Base-by-base conservation (phyloP, 2,797 vertebrate genomes). In the Protosalanx chinensis region DNA sequence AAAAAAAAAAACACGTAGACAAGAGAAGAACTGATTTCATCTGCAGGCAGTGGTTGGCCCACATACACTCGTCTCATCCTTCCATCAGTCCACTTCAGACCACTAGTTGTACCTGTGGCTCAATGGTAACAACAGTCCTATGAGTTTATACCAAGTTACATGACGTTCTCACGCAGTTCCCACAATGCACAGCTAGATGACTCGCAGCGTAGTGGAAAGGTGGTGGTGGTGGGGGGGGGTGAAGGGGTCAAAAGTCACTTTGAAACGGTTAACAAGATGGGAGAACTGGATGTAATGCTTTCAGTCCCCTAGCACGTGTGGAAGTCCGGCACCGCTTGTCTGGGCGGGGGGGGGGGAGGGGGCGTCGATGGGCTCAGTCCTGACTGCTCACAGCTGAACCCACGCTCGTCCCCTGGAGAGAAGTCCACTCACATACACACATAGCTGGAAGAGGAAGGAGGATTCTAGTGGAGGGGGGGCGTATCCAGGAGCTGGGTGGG, bases 41-140 rank as follows among this genome's bases (percentile, higher is more conserved):
- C 89, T 81, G 84, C 79, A 66, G 89, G 86, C 83, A 87, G 87
- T 78, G 85, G 70, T 81, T 32, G 77, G 82, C 88, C 80, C 81
- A 76, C 86, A 85, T 88, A 81, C 88, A 83, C 57, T 4, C 49
- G 23, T 27, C 75, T 81, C 82, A 75, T 82, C 81, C 68, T 63
- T 79, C 75, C 7, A 83, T 86, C 76, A 77, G 59, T 89, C 84
- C 85, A 72, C 35, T 68, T 69, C 46, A 83, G 82, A 23, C 35
- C 15, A 57, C 75, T 84, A 13, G 41, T 53, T 7, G 20, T 20
- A 18, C 85, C 76, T 29, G 59, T 29, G 59, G 74, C 79, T 74
- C 70, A 63, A 69, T 70, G 7, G 71, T 79, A 74, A 68, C 74
- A 10, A 73, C 79, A 65, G 72, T 81, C 84, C 76, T 58, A 84